phyloP scores from a whole-genome alignment of 1,140 invertebrate species.

The Lepeophtheirus salmonis region DNA sequence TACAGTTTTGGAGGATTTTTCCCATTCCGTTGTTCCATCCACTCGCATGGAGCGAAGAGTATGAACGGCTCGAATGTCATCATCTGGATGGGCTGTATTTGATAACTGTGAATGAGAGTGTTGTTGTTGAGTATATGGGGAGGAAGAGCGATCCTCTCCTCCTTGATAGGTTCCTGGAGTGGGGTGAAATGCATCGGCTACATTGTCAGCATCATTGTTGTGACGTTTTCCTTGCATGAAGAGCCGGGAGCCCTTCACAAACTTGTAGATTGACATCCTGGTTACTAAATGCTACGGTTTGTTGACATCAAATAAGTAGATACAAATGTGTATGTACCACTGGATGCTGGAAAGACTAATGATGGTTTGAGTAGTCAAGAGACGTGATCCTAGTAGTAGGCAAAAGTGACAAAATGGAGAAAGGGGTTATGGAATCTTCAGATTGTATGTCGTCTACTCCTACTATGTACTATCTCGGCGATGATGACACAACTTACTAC shows the following conservation, averaged over 20 bases:
- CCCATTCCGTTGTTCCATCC: conserved; percentile 16
- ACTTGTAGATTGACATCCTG: conserved; percentile 29
- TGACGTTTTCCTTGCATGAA: conserved; percentile 58
- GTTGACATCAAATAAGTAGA: too few relatives aligned
- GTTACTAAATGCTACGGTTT: too few relatives aligned
- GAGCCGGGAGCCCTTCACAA: conserved; percentile 37
- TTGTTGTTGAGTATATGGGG: not conserved
- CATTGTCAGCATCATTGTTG: conserved; percentile 36
- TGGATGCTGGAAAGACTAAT: too few relatives aligned
- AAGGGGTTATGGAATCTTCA: too few relatives aligned
- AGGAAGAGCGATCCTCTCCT: not conserved
- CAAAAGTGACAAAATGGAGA: too few relatives aligned
- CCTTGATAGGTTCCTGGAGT: conserved; percentile 14
- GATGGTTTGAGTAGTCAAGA: too few relatives aligned
- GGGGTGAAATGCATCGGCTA: conserved; percentile 25
- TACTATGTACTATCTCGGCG: too few relatives aligned
- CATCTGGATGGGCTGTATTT: conserved; percentile 6
- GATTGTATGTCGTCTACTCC: too few relatives aligned
- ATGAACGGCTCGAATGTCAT: conserved; percentile 32
- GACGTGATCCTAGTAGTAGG: too few relatives aligned
- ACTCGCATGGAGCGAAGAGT: conserved; percentile 44
- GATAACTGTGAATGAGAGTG: too few relatives aligned
- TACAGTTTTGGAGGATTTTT: conserved; percentile 9
- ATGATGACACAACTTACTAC: too few relatives aligned
- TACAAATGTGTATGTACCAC: too few relatives aligned